phyloP scores from a whole-genome alignment of 2,888 invertebrate species.

The Orthosia gothica region DNA sequence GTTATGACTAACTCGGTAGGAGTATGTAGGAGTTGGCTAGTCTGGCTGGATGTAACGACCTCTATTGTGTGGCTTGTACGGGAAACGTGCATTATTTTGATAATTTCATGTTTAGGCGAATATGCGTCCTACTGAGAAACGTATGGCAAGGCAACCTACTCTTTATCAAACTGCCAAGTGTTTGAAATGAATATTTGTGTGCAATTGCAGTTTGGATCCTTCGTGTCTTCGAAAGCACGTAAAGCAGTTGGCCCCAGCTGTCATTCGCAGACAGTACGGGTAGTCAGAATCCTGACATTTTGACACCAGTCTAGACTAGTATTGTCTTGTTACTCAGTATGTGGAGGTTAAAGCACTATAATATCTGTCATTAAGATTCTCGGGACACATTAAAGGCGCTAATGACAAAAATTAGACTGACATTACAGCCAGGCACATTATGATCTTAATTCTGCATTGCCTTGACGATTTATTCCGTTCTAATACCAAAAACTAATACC shows the following conservation, averaged over 20 bases:
- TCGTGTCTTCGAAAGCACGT: too few relatives aligned
- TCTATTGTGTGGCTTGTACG: slow-evolving; percentile 61
- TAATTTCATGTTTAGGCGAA: slow-evolving; percentile 56
- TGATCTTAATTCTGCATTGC: neutral
- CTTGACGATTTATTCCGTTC: too few relatives aligned
- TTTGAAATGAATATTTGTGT: slow-evolving; percentile 14
- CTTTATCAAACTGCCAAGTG: slow-evolving; percentile 5
- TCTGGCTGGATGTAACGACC: slow-evolving; percentile 68
- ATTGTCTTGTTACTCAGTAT: too few relatives aligned
- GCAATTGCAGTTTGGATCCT: neutral
- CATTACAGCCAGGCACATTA: neutral
- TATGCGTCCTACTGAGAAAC: slow-evolving; percentile 47
- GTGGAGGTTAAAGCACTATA: slow-evolving; percentile 9
- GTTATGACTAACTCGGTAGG: slow-evolving; percentile 75
- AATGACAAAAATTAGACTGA: slow-evolving; percentile 8
- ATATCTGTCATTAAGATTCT: neutral
- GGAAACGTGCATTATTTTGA: slow-evolving; percentile 67
- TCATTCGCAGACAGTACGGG: too few relatives aligned
- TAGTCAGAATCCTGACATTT: too few relatives aligned
- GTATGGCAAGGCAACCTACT: slow-evolving; percentile 9
- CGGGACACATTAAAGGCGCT: neutral
- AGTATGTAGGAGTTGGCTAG: slow-evolving; percentile 65
- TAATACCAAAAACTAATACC: too few relatives aligned
- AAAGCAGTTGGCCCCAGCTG: too few relatives aligned
- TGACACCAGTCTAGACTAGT: too few relatives aligned